A percentile compares a stretch with the other conserved stretches of the same genome.
These are phyloP conservation scores for Adelosebastes latens DNA, from an alignment of 2,797 vertebrate species.

Conservation along the genomic window DNA sequence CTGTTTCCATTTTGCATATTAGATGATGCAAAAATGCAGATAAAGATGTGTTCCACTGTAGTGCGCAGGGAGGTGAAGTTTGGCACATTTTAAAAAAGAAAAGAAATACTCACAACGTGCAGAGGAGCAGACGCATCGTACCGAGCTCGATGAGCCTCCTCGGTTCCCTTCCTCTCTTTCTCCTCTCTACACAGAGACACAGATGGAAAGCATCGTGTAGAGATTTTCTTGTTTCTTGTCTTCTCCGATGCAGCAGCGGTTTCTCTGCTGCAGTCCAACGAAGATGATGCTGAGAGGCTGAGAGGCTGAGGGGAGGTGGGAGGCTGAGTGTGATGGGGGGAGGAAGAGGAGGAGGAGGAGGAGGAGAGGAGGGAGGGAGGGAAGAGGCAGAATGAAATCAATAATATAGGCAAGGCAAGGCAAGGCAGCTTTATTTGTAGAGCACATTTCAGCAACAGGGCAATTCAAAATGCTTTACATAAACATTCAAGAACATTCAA, in stretches of 20 bases:
- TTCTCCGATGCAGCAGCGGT: constrained; percentile 79
- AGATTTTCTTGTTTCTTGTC: constrained; percentile 30
- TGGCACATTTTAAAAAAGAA: background rate
- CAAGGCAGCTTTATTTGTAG: no score
- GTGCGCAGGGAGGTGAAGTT: constrained; percentile 29
- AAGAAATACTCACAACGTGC: constrained; percentile 55
- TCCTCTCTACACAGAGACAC: constrained; percentile 11
- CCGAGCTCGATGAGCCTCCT: background rate
- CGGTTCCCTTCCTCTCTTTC: background rate
- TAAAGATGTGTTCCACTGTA: background rate
- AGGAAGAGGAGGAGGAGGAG: background rate
- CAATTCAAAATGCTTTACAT: no score
- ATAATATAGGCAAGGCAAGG: constrained; percentile 27
- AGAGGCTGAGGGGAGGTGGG: constrained; percentile 54
- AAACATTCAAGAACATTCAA: no score
- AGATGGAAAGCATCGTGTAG: constrained; percentile 30
- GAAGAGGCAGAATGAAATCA: constrained; percentile 60
- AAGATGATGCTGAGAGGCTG: constrained; percentile 59
- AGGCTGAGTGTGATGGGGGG: constrained; percentile 42
- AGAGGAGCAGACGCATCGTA: constrained; percentile 31
- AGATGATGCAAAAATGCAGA: background rate
- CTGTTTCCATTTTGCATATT: constrained; percentile 4
- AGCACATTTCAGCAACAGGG: no score
- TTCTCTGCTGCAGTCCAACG: constrained; percentile 83
- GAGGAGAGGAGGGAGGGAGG: background rate